phyloP scores from a whole-genome alignment of 2,888 invertebrate genomes.

The Lutraria lutraria region DNA sequence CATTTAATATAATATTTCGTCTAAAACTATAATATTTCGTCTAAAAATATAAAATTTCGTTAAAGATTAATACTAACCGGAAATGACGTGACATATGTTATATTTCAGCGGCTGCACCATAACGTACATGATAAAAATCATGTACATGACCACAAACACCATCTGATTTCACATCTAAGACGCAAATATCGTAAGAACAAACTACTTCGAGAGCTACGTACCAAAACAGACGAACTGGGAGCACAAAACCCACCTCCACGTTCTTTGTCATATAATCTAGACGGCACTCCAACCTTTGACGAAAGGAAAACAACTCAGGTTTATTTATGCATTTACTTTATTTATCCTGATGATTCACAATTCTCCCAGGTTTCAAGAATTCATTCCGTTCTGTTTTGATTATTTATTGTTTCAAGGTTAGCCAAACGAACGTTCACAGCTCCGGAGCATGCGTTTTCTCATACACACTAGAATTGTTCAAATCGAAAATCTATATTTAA shows the following conservation, averaged over 20 bases:
- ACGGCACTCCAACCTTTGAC: constrained; percentile 28
- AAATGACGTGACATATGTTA: background rate
- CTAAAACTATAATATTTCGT: too few relatives aligned
- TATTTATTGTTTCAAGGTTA: background rate
- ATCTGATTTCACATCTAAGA: constrained; percentile 51
- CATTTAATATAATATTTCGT: too few relatives aligned
- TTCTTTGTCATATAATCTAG: constrained; percentile 31
- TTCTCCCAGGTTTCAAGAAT: background rate
- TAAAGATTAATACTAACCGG: too few relatives aligned
- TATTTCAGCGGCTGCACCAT: constrained; percentile 46
- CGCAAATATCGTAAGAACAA: constrained; percentile 58
- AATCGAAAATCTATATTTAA: background rate
- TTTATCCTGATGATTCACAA: too few relatives aligned
- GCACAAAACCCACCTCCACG: constrained; percentile 7
- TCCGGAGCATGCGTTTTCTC: too few relatives aligned
- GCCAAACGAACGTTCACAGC: background rate
- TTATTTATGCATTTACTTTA: background rate
- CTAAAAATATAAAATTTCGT: too few relatives aligned
- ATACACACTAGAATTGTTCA: too few relatives aligned
- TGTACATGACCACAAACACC: constrained; percentile 44
- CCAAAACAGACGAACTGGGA: constrained; percentile 16
- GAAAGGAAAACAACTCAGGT: constrained; percentile 51
- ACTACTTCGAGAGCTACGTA: constrained; percentile 31
- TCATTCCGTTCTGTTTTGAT: background rate
- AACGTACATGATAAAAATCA: constrained; percentile 51